These are phyloP conservation scores for Palythoa grandiflora DNA, from an alignment of 92 coral and sea anemone species.

Conservation along the genomic window DNA sequence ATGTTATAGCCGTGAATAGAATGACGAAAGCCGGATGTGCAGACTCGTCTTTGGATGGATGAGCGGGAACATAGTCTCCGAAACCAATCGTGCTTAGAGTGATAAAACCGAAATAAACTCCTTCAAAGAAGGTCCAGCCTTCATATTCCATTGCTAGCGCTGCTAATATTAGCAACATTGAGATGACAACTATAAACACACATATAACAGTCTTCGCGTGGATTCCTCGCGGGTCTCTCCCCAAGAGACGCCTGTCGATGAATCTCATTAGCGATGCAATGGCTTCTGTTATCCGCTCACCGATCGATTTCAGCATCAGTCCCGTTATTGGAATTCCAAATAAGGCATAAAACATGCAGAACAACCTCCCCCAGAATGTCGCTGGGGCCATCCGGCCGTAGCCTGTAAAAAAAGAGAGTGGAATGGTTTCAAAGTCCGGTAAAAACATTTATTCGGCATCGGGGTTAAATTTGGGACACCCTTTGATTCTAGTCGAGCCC, in stretches of 20 bases:
- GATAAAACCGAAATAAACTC: constrained; percentile 96
- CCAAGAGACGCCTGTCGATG: constrained; percentile 78
- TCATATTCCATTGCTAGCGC: constrained; percentile 92
- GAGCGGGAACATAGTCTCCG: constrained; percentile 97
- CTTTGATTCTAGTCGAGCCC: too few relatives aligned
- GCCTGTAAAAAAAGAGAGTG: constrained; percentile 54
- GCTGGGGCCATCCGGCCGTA: constrained; percentile 98
- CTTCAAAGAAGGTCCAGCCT: constrained; percentile 99
- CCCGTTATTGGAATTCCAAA: constrained; percentile 99
- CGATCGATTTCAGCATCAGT: constrained; percentile 97
- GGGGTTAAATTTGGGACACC: too few relatives aligned
- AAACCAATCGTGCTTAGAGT: constrained; percentile 98
- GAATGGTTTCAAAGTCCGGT: too few relatives aligned
- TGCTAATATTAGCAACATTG: constrained; percentile 83
- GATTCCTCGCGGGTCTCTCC: constrained; percentile 82
- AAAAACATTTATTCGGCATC: too few relatives aligned
- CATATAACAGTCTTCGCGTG: constrained; percentile 87
- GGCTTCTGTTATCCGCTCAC: constrained; percentile 93
- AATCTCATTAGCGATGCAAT: constrained; percentile 81
- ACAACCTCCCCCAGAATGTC: constrained; percentile 93
- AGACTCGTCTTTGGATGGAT: constrained; percentile 81
- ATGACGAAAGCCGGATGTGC: constrained; percentile 93
- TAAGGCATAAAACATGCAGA: constrained; percentile 96
- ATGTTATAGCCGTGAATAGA: constrained; percentile 92
- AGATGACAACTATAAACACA: constrained; percentile 82